Base-by-base conservation (phyloP, 2,888 invertebrate genomes). In the Plebejus melissa region DNA sequence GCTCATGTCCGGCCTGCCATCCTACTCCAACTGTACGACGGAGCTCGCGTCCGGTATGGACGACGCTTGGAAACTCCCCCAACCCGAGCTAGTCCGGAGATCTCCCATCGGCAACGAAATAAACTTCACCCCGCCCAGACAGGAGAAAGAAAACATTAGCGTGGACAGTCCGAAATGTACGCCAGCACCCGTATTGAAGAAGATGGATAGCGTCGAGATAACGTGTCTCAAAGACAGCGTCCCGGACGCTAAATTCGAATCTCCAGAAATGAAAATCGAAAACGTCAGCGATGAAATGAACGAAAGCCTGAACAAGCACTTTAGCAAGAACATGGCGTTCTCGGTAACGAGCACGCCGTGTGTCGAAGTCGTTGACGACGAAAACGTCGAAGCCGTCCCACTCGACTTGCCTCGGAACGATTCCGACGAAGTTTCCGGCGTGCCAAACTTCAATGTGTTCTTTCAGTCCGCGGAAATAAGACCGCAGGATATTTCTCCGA, bases 171-270 rank as follows among this genome's bases (percentile, higher is more conserved):
- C 90, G 3, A 82, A 84, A 60, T 78, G 88, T 57, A 79, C 79
- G n/a, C 74, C 79, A 1, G 84, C 87, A 54, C 88, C 88, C 5
- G 78, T 79, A 36, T 75, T 91, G 1, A 88, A 87, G 32, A 91
- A 87, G 82, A 88, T 92, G 86, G 90, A 93, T 46, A 93, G 92
- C 78, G 83, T 93, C 9, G 93, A 93, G 69, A 86, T 92, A 78
- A 82, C 86, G 36, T 92, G 88, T 76, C 82, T 92, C 3, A 82
- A 86, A 77, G 89, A 91, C 58, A 81, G 86, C 79, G 79, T 85
- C 2, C 77, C 80, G n/a, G 85, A 85, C 28, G 74, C 77, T 4
- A 83, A 81, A 77, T 78, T 81, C 1, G 85, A 82, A 74, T 78
- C 77, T 13, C 79, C 80, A 0, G 83, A 84, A 58, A 82, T 76